Evolutionary conservation across 2,113 vertebrate species (phyloP).

Genomic region (Seriola aureovittata): DNA sequence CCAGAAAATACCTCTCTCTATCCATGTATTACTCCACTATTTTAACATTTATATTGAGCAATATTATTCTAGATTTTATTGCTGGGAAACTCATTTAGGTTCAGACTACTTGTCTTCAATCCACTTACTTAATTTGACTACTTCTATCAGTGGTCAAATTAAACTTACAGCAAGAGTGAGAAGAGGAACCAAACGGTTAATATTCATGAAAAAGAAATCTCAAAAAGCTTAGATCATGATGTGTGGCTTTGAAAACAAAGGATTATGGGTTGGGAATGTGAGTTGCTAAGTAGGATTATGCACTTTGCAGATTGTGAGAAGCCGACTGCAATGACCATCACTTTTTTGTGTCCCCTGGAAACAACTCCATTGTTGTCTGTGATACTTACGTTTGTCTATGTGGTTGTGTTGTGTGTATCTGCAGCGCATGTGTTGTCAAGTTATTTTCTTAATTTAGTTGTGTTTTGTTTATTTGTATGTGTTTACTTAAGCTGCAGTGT

Average conservation of each 20-base stretch:
- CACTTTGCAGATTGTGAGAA: neutral
- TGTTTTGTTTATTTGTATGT: too few species aligned
- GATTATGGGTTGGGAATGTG: neutral
- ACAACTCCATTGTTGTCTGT: too few species aligned
- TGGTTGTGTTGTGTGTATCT: too few species aligned
- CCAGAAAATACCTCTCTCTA: neutral
- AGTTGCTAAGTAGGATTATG: constrained; percentile 39
- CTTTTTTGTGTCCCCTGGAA: too few species aligned
- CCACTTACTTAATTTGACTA: neutral
- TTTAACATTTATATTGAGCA: neutral
- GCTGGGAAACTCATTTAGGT: constrained; percentile 5
- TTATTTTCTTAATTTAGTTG: too few species aligned
- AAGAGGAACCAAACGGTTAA: neutral
- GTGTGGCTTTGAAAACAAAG: constrained; percentile 57
- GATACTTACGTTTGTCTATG: too few species aligned
- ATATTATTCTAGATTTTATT: constrained; percentile 19
- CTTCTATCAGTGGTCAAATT: constrained; percentile 57
- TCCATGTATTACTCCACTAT: neutral
- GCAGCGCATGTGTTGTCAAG: too few species aligned
- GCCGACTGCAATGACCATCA: too few species aligned
- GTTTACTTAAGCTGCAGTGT: too few species aligned
- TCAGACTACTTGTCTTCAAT: constrained; percentile 21
- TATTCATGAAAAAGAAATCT: constrained; percentile 49
- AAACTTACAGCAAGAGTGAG: too few species aligned
- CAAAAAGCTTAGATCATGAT: constrained; percentile 49